A percentile compares a stretch with the other conserved stretches of the same genome.
Evolutionary conservation across 2,113 vertebrate genomes (phyloP).

Genomic region (Hippocampus comes): DNA sequence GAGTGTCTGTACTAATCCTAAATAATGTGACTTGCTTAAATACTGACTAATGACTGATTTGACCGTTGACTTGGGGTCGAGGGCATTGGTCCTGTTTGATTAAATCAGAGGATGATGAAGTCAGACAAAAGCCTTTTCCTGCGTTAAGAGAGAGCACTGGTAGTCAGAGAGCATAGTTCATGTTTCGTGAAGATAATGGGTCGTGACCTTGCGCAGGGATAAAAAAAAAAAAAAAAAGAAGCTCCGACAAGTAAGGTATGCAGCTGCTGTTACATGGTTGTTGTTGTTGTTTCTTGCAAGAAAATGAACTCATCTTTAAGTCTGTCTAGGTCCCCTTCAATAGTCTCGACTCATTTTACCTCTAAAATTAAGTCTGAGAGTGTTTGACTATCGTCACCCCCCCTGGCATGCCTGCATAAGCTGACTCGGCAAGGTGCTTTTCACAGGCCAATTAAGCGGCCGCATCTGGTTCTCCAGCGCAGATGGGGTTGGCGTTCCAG

Average conservation of each 20-base stretch:
- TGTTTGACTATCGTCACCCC: too few species aligned
- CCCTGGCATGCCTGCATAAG: conserved; percentile 15
- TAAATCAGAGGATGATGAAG: background rate
- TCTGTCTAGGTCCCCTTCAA: background rate
- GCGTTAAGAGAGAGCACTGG: background rate
- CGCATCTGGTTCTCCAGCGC: conserved; percentile 49
- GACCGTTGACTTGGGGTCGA: background rate
- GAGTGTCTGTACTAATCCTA: too few species aligned
- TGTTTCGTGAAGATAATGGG: background rate
- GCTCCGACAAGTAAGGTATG: too few species aligned
- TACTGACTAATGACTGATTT: background rate
- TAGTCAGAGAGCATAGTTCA: background rate
- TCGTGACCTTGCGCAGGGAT: background rate
- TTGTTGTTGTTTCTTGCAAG: background rate
- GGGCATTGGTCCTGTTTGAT: background rate
- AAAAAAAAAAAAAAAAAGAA: background rate
- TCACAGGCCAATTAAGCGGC: conserved; percentile 38
- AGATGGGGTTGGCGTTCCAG: conserved; percentile 4
- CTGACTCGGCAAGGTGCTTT: conserved; percentile 24
- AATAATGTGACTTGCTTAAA: too few species aligned
- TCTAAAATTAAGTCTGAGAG: background rate
- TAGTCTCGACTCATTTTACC: background rate
- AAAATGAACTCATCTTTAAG: background rate
- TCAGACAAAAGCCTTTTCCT: background rate
- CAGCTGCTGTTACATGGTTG: too few species aligned